A percentile compares a stretch with the other conserved stretches of the same genome.
phyloP scores from a whole-genome alignment of 2,113 vertebrate genomes.

The Poicephalus meyeri region DNA sequence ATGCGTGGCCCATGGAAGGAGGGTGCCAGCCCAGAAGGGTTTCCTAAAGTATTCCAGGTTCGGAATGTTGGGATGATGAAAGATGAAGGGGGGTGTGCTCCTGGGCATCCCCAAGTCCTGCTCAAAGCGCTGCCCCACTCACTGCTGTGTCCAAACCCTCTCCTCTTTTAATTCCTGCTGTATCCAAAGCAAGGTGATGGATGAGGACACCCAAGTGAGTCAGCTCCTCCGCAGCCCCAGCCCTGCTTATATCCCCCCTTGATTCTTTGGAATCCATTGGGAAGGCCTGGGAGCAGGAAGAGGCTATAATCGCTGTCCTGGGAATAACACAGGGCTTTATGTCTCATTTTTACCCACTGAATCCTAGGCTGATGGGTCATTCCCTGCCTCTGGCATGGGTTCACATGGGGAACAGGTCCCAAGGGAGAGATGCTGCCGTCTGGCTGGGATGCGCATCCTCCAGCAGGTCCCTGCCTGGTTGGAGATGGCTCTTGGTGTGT shows the following conservation, averaged over 20 bases:
- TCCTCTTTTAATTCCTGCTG: not conserved
- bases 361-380: not conserved
- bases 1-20: accelerated
- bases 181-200: not conserved
- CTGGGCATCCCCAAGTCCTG: accelerated
- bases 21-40: accelerated
- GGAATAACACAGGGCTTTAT: not conserved
- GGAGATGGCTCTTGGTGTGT: accelerated
- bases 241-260: not conserved
- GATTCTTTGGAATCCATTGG: not conserved
- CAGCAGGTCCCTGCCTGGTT: accelerated
- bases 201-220: not conserved
- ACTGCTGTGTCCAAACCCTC: not conserved
- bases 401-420: accelerated
- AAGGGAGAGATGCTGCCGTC: not conserved
- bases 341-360: not conserved
- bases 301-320: not conserved
- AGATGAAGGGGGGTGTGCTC: not conserved
- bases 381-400: not conserved
- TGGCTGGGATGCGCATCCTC: not conserved
- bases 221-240: not conserved
- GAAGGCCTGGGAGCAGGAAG: not conserved
- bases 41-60: not conserved
- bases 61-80: not conserved
- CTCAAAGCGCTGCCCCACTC: not conserved